phyloP scores from a whole-genome alignment of 1,140 invertebrate genomes.

The Ceratina australensis region DNA sequence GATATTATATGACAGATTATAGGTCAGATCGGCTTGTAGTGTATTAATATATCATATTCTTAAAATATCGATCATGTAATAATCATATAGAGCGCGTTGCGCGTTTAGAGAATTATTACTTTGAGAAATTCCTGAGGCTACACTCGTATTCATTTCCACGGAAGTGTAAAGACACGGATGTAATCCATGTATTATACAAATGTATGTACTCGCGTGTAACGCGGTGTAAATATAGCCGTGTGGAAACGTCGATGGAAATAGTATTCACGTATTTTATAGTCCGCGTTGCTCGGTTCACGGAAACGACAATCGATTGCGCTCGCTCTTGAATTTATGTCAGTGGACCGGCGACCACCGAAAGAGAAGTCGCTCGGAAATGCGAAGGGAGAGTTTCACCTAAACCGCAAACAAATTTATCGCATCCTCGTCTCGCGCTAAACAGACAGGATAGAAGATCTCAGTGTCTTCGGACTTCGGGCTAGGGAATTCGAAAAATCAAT shows the following conservation, averaged over 20 bases:
- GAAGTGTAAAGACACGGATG: no score
- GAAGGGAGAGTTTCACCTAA: conserved; percentile 19
- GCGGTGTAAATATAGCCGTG: background rate
- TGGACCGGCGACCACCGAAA: background rate
- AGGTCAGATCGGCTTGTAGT: no score
- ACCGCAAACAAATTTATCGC: conserved; percentile 21
- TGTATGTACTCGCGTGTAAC: background rate
- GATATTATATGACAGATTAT: no score
- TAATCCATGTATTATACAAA: background rate
- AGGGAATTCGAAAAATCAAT: no score
- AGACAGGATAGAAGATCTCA: background rate
- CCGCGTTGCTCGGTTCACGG: background rate
- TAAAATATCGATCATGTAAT: no score
- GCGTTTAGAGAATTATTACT: no score
- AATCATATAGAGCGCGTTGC: no score
- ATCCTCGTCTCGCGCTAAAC: background rate
- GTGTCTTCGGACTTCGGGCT: no score
- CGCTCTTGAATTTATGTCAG: conserved; percentile 14
- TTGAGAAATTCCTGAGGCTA: no score
- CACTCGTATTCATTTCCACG: no score
- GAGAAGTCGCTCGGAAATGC: background rate
- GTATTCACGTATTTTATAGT: background rate
- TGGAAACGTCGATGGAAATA: conserved; percentile 15
- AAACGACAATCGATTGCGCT: conserved; percentile 6
- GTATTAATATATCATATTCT: no score